phyloP scores from a whole-genome alignment of 2,113 vertebrate genomes.

The Globicephala melas region DNA sequence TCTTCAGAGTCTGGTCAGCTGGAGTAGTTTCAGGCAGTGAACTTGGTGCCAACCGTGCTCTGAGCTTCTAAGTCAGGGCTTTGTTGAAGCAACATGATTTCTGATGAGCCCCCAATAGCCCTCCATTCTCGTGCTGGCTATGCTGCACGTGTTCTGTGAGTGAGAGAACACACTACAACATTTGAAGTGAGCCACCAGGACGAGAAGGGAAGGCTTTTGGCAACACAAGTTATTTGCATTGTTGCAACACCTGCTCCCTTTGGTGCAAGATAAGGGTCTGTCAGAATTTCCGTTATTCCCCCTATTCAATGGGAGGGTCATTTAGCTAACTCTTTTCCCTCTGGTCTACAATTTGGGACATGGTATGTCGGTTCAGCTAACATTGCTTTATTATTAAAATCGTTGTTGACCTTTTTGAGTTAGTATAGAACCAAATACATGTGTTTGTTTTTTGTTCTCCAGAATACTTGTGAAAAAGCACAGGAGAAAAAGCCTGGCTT shows the following conservation, averaged over 20 bases:
- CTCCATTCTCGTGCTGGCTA: background rate
- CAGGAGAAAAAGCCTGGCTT: background rate
- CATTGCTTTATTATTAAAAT: conserved; percentile 34
- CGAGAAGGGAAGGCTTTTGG: background rate
- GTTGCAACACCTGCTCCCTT: conserved; percentile 42
- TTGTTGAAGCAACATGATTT: background rate
- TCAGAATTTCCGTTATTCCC: conserved; percentile 30
- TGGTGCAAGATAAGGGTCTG: background rate
- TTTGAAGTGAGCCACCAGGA: background rate
- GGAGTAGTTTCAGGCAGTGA: background rate
- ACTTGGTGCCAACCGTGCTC: background rate
- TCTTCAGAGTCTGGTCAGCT: background rate
- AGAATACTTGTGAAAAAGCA: background rate
- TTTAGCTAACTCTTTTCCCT: background rate
- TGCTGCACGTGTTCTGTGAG: background rate
- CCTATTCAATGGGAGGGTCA: background rate
- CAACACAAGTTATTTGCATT: background rate
- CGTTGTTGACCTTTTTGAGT: conserved; percentile 8
- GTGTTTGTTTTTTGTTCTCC: background rate
- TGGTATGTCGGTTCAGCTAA: background rate
- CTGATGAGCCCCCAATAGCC: background rate
- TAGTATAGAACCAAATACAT: background rate
- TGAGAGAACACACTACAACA: background rate
- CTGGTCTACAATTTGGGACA: background rate
- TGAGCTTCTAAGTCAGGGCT: background rate